Evolutionary conservation across 2,888 invertebrate genomes (phyloP), one percentile per base, ranked within the genome.

Genomic region (Mongoloraphidia duomilia): DNA sequence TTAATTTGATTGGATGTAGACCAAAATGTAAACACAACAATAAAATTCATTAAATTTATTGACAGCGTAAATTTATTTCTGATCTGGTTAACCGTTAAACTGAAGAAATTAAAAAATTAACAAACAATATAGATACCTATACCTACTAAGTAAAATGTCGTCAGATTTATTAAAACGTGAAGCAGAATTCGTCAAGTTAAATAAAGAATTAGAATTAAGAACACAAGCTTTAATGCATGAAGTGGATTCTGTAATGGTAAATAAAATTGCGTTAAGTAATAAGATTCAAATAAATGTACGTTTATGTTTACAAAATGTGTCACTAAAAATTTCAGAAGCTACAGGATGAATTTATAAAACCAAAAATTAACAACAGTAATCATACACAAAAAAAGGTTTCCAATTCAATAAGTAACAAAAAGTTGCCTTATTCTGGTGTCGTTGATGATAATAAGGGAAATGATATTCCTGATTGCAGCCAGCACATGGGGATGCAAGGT

Each of bases 201-300:
- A 68, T 57, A 61, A 65, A 54, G 61, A 64, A 56, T 46, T 69
- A 35, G 67, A 69, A 58, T 49, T 57, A 37, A 59, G 59, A 53
- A 65, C 65, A 1, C 65, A 64, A 53, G 60, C 64, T 50, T 49
- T 69, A 33, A 55, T 68, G 54, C 56, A 62, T 54, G 63, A 67
- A 61, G 66, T 66, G 8, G 63, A 66, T 47, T 59, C 60, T 53
- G 65, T 67, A 35, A 64, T 65, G 63, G 67, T 66, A 53, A 12
- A 36, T 9, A 44, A 44, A 44, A 34, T n/a, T 10, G 4, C 14
- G 44, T 8, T n/a, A 8, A 35, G 14, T 38, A 9, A 38, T 12
- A 38, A 38, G 13, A 38, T 38, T 38, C 38, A 38, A 13, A 38
- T 13, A 38, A 38, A 2, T n/a, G n/a, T 13, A 39, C 12, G 10